Evolutionary conservation across 2,888 invertebrate species (phyloP).

Genomic region (Physocephala rufipes): DNA sequence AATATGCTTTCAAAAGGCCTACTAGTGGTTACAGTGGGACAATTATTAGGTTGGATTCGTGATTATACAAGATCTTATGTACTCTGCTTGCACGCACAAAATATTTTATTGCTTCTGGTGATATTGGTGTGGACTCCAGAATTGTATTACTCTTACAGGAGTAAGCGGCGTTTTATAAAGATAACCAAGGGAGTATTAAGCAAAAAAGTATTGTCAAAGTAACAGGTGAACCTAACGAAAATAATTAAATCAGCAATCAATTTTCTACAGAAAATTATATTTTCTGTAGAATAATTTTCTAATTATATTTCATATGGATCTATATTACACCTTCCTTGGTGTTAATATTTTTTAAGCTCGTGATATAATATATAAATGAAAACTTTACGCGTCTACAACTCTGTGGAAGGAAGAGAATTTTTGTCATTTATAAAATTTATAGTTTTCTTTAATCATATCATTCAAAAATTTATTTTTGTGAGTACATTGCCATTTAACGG

Average conservation of each 20-base stretch:
- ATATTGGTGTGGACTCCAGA: conserved; percentile 72
- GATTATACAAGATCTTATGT: conserved; percentile 73
- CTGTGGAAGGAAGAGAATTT: not conserved
- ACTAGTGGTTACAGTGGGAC: conserved; percentile 74
- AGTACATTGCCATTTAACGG: conserved; percentile 18
- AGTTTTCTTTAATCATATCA: not conserved
- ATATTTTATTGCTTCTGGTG: conserved; percentile 68
- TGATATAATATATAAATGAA: conserved; percentile 3
- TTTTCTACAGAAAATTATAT: conserved; percentile 9
- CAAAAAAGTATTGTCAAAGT: not conserved
- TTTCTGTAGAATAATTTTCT: not conserved
- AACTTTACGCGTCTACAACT: not conserved
- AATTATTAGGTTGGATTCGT: conserved; percentile 72
- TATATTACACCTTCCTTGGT: conserved; percentile 10
- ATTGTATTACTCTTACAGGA: conserved; percentile 66
- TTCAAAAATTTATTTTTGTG: not conserved
- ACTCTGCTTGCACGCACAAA: conserved; percentile 73
- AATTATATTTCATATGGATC: conserved; percentile 10
- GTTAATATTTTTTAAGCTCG: conserved; percentile 13
- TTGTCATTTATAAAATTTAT: not conserved
- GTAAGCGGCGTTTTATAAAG: conserved; percentile 45
- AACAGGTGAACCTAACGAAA: not conserved
- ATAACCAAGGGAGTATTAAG: too few relatives aligned
- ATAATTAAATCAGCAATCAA: conserved; percentile 25
- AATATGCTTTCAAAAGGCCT: conserved; percentile 79